Evolutionary conservation across 1,140 invertebrate species (phyloP), one percentile per base, ranked within the genome.

Genomic region (Sinella curviseta): DNA sequence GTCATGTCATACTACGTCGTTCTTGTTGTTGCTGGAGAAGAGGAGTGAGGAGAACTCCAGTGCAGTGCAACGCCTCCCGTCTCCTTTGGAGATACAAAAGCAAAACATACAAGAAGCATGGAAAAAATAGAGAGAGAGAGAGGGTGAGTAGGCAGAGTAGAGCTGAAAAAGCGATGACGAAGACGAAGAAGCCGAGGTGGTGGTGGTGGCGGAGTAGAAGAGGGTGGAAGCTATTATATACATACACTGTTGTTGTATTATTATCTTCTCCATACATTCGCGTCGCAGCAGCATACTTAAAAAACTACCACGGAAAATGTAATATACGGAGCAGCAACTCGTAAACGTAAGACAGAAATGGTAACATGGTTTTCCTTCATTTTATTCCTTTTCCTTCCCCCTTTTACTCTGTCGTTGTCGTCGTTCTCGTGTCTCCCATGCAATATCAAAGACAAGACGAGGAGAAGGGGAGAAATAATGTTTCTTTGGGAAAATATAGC

Each of bases 61-160:
- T 12, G 39, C 39, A 12, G 20, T 48, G 39, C 8, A 48, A 48
- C 39, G 8, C 39, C 2, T 17, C n/a, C 65, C 65, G 65, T 70
- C 65, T 70, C 65, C 65, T 70, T 33, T 70, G 65, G 65, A 70
- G 65, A 70, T 70, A 33, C 24, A 33, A 33, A 30, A 30, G 26
- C 65, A 70, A 4, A 70, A 70, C 65, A 70, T 30, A 16, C 8
- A 16, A 33, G 65, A 70, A 33, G n/a, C n/a, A 30, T 31, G 8
- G 65, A 70, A 2, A 8, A 70, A 70, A 70, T 12, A 70, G 31
- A 31, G 31, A 30, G 28, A 8, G 2, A 70, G 26, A n/a, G 65
- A 70, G 65, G 65, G 65, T 70, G 65, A 70, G 65, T 70, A n/a
- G 20, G 39, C 39, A n/a, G n/a, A n/a, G n/a, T n/a, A n/a, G n/a